Percentiles rank a stretch among this genome's conserved stretches.
Conservation (phyloP, 2,113 vertebrate genomes). For the Chascanopsetta lugubris region DNA sequence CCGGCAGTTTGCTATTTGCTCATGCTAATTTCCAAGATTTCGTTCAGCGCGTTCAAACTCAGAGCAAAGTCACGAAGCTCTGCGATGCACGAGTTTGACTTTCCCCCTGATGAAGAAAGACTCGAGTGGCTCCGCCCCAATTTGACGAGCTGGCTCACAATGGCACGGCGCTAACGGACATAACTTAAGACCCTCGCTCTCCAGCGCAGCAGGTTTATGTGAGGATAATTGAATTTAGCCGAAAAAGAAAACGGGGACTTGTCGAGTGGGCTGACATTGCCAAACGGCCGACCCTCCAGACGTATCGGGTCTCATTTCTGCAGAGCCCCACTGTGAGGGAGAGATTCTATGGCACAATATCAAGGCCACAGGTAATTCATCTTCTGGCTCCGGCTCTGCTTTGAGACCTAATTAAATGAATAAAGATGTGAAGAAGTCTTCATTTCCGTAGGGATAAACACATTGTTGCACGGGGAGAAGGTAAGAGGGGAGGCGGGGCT, state of each 20-base stretch:
- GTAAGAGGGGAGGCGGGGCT: conserved; percentile 54
- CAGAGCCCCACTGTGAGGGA: conserved; percentile 56
- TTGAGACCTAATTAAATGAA: conserved; percentile 75
- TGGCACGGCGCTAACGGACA: conserved; percentile 35
- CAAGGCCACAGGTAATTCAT: conserved; percentile 76
- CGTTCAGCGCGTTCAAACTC: not conserved
- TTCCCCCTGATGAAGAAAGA: conserved; percentile 3
- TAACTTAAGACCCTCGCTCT: conserved; percentile 44
- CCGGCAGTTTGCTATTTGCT: not conserved
- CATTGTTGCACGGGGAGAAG: conserved; percentile 54
- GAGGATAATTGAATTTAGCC: conserved; percentile 64
- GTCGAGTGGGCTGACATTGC: conserved; percentile 37
- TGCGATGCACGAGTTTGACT: conserved; percentile 3
- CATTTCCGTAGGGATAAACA: conserved; percentile 71
- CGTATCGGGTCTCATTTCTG: conserved; percentile 61
- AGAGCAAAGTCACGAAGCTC: not conserved
- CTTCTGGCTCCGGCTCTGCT: conserved; percentile 61
- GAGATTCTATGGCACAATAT: conserved; percentile 61
- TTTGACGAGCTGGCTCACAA: conserved; percentile 35
- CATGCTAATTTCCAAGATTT: conserved; percentile 8
- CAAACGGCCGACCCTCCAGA: conserved; percentile 62
- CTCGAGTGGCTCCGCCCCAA: conserved; percentile 19
- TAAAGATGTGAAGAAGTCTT: conserved; percentile 72
- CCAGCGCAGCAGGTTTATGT: conserved; percentile 53
- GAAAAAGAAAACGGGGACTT: conserved; percentile 49